phyloP scores from a whole-genome alignment of 2,797 vertebrate genomes.

The Takifugu ocellatus region DNA sequence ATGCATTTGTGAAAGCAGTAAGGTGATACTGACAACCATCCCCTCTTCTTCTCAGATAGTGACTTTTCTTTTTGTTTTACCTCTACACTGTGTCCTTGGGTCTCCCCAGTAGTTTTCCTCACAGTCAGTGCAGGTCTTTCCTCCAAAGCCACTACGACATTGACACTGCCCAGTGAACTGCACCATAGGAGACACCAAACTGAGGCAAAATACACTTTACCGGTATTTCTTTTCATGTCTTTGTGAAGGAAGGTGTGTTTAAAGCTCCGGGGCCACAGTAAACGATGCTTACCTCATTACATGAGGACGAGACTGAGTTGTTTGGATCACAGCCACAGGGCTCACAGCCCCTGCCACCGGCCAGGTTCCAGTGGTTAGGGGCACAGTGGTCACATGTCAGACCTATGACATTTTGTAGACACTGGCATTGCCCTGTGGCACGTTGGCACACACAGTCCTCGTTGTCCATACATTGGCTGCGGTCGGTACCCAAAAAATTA shows the following conservation, averaged over 20 bases:
- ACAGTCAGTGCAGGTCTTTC: slow-evolving; percentile 87
- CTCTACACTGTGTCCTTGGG: slow-evolving; percentile 85
- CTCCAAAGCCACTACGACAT: slow-evolving; percentile 90
- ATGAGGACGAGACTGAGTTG: slow-evolving; percentile 81
- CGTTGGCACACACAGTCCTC: slow-evolving; percentile 86
- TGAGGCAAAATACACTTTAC: not conserved
- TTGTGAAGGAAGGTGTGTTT: not conserved
- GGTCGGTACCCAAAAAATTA: slow-evolving; percentile 85
- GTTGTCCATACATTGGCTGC: slow-evolving; percentile 80
- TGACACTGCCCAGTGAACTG: slow-evolving; percentile 95
- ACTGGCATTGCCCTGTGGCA: slow-evolving; percentile 87
- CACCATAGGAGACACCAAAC: no score
- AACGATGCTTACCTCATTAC: slow-evolving; percentile 84
- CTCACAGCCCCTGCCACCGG: slow-evolving; percentile 84
- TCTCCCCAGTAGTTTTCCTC: slow-evolving; percentile 95
- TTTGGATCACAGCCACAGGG: slow-evolving; percentile 85
- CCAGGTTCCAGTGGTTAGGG: slow-evolving; percentile 91
- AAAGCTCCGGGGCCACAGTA: no score
- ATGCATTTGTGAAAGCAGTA: no score
- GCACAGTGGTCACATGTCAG: slow-evolving; percentile 89
- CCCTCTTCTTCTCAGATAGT: no score
- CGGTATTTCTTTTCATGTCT: not conserved
- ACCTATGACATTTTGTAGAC: slow-evolving; percentile 85
- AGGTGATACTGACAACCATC: no score
- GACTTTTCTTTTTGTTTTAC: slow-evolving; percentile 61